phyloP scores from a whole-genome alignment of 2,113 vertebrate species.

The Henicopernis longicauda region DNA sequence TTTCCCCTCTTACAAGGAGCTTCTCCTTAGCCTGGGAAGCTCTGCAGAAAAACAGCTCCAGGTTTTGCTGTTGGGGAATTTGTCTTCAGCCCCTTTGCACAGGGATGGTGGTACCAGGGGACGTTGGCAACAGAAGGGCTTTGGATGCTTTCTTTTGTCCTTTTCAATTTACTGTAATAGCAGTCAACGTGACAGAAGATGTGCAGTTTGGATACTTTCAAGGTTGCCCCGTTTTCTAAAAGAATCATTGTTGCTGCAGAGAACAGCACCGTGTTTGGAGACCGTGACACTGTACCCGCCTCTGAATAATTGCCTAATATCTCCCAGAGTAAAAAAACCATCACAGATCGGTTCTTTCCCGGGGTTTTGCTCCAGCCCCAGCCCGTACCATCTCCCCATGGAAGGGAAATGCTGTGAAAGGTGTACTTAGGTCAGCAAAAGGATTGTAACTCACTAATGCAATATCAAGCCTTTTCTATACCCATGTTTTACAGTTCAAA shows the following conservation, averaged over 20 bases:
- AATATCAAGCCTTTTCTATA: neutral
- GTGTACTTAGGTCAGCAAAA: neutral
- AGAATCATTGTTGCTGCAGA: neutral
- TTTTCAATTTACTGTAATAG: neutral
- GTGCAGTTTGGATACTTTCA: neutral
- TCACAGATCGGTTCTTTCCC: fast-evolving
- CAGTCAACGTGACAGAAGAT: neutral
- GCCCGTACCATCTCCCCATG: neutral
- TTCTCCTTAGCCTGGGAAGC: neutral
- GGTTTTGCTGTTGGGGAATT: neutral
- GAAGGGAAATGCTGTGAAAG: neutral
- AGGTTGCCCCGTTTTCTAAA: neutral
- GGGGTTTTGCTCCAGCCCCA: neutral
- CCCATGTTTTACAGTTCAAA: neutral
- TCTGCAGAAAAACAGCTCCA: neutral
- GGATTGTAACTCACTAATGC: neutral
- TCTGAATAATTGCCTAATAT: neutral
- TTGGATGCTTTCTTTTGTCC: neutral
- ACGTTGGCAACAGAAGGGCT: neutral
- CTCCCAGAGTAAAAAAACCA: neutral
- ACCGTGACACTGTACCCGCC: neutral
- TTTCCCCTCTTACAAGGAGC: neutral
- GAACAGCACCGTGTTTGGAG: neutral
- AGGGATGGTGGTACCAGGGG: neutral
- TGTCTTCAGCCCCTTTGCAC: neutral